Evolutionary conservation across 2,797 vertebrate species (phyloP).

Genomic region (Argyrosomus regius): DNA sequence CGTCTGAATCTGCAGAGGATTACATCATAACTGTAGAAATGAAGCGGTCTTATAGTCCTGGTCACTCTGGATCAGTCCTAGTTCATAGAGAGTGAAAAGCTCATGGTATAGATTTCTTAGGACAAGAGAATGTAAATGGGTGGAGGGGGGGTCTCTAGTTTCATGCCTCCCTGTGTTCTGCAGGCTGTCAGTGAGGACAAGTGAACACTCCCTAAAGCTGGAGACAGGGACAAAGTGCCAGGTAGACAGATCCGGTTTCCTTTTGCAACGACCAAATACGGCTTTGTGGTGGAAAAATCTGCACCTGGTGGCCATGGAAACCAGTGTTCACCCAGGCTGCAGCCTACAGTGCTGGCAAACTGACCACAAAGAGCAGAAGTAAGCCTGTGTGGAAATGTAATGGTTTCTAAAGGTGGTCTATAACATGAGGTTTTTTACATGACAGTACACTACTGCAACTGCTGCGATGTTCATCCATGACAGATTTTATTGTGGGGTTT

Average conservation of each 20-base stretch:
- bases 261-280: conserved; percentile 71
- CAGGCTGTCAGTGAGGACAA: conserved; percentile 78
- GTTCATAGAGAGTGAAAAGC: conserved; percentile 72
- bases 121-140: conserved; percentile 72
- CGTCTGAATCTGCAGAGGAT: conserved; percentile 43
- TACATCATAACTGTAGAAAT: conserved; percentile 17
- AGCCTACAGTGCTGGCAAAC: conserved; percentile 54
- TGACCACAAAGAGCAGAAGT: conserved; percentile 40
- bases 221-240: conserved; percentile 80
- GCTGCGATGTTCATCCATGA: background rate
- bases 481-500: background rate
- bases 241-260: conserved; percentile 81
- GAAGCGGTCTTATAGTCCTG: background rate
- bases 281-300: conserved; percentile 83
- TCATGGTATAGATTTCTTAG: conserved; percentile 77
- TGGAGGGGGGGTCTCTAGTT: conserved; percentile 65
- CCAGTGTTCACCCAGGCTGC: conserved; percentile 62
- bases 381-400: conserved; percentile 16
- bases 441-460: background rate
- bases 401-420: conserved; percentile 3
- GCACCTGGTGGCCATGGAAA: conserved; percentile 85
- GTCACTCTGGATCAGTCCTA: conserved; percentile 54
- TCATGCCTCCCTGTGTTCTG: conserved; percentile 75
- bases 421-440: background rate
- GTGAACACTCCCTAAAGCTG: conserved; percentile 80